phyloP scores from a whole-genome alignment of 2,113 vertebrate genomes.

The Dolichallabes microphthalmus region DNA sequence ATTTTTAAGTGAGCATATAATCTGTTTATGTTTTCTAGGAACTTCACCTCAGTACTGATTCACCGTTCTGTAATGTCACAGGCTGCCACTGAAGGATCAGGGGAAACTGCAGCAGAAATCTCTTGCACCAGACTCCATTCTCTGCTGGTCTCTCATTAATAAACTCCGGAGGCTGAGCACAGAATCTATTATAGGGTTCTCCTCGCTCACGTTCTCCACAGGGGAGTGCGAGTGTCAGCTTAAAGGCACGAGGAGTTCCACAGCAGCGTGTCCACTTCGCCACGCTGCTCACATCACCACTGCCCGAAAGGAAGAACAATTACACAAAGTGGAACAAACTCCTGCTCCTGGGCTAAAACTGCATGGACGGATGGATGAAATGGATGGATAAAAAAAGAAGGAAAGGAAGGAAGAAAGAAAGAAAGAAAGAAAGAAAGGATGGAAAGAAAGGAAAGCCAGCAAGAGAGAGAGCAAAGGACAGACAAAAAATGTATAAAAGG shows the following conservation, averaged over 20 bases:
- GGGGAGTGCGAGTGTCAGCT: not conserved
- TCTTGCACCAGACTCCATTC: not conserved
- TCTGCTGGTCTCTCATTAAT: not conserved
- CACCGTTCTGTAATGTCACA: no score
- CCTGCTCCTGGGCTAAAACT: slow-evolving; percentile 53
- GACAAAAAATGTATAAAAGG: not conserved
- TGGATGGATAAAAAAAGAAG: slow-evolving; percentile 19
- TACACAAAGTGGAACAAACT: slow-evolving; percentile 52
- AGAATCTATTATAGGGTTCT: not conserved
- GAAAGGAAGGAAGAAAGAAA: not conserved
- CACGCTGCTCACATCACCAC: not conserved
- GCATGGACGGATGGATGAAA: slow-evolving; percentile 2
- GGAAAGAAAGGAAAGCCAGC: no score
- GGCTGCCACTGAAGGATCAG: no score
- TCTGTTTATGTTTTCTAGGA: no score
- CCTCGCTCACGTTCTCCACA: not conserved
- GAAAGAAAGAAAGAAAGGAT: no score
- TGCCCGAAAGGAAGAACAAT: slow-evolving; percentile 48
- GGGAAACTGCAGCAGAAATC: not conserved
- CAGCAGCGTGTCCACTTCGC: not conserved
- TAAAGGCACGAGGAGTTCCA: not conserved
- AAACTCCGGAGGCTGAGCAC: not conserved
- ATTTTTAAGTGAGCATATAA: no score
- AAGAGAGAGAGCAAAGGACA: not conserved
- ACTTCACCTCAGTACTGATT: no score